Evolutionary conservation across 2,797 vertebrate species (phyloP).

Genomic region (Oryzias sinensis): DNA sequence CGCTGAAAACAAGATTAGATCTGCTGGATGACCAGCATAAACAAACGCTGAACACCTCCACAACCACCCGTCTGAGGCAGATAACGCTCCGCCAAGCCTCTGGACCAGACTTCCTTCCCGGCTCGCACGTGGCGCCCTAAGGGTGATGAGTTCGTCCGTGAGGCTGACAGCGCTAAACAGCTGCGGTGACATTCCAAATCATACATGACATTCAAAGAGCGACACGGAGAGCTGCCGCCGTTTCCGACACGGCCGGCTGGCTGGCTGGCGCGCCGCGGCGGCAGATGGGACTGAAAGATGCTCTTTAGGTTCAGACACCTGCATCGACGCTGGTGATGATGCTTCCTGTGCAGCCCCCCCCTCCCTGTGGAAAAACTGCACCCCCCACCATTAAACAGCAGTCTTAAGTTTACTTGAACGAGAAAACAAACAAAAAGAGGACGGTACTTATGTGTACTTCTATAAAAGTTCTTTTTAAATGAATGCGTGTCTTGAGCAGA

Average conservation of each 20-base stretch:
- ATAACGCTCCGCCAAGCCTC: constrained; percentile 56
- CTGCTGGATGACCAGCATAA: constrained; percentile 5
- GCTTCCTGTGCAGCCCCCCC: constrained; percentile 19
- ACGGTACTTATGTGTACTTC: too few relatives aligned
- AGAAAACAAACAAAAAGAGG: too few relatives aligned
- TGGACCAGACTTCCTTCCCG: constrained; percentile 25
- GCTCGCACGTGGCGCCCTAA: constrained; percentile 36
- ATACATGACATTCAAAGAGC: constrained; percentile 44
- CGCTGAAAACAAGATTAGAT: constrained; percentile 32
- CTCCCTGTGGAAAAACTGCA: too few relatives aligned
- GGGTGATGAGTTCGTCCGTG: constrained; percentile 45
- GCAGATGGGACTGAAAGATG: constrained; percentile 52
- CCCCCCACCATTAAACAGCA: too few relatives aligned
- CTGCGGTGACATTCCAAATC: constrained; percentile 38
- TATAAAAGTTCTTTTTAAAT: too few relatives aligned
- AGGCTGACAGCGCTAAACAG: constrained; percentile 37
- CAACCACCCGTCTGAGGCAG: constrained; percentile 61
- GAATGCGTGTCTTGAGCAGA: too few relatives aligned
- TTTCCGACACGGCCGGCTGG: neutral
- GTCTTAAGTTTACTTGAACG: too few relatives aligned
- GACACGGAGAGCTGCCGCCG: constrained; percentile 42
- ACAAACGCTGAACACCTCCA: constrained; percentile 41
- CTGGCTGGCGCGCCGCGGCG: neutral
- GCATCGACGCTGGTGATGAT: constrained; percentile 51
- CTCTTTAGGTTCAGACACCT: constrained; percentile 49